phyloP scores from a whole-genome alignment of 2,888 invertebrate genomes.

The Drosophila rubida region DNA sequence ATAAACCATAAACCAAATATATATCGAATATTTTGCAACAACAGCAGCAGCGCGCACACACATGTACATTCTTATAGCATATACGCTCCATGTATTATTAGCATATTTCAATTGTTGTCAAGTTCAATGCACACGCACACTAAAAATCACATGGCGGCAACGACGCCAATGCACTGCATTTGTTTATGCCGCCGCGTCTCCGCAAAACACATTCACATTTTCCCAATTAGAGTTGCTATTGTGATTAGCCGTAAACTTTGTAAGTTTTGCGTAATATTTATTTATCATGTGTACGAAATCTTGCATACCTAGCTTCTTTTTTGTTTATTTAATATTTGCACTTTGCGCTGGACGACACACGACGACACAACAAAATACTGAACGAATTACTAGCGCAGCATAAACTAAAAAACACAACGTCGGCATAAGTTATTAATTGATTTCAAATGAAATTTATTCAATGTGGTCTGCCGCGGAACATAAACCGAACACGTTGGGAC shows the following conservation, averaged over 20 bases:
- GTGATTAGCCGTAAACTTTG: constrained; percentile 12
- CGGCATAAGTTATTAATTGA: constrained; percentile 43
- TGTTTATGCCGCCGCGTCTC: constrained; percentile 25
- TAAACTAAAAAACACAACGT: constrained; percentile 34
- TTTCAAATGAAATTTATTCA: constrained; percentile 33
- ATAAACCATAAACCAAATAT: constrained; percentile 68
- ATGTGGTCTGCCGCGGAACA: constrained; percentile 19
- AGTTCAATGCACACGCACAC: constrained; percentile 48
- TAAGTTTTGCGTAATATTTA: constrained; percentile 34
- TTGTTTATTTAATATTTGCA: constrained; percentile 15
- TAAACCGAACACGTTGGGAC: constrained; percentile 64
- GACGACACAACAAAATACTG: background rate
- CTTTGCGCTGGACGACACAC: constrained; percentile 24
- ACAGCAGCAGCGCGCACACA: constrained; percentile 14
- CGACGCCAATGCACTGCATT: constrained; percentile 24
- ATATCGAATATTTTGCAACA: constrained; percentile 45
- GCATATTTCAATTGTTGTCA: constrained; percentile 51
- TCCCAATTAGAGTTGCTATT: constrained; percentile 6
- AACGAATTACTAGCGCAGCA: constrained; percentile 30
- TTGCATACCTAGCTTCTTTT: constrained; percentile 30
- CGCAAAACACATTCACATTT: background rate
- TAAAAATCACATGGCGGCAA: constrained; percentile 49
- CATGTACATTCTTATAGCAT: background rate
- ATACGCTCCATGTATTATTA: constrained; percentile 25
- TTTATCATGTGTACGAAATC: background rate